A percentile compares a stretch with the other conserved stretches of the same genome.
These are phyloP conservation scores for Megalops cyprinoides DNA, from an alignment of 2,797 vertebrate species.

Conservation along the genomic window DNA sequence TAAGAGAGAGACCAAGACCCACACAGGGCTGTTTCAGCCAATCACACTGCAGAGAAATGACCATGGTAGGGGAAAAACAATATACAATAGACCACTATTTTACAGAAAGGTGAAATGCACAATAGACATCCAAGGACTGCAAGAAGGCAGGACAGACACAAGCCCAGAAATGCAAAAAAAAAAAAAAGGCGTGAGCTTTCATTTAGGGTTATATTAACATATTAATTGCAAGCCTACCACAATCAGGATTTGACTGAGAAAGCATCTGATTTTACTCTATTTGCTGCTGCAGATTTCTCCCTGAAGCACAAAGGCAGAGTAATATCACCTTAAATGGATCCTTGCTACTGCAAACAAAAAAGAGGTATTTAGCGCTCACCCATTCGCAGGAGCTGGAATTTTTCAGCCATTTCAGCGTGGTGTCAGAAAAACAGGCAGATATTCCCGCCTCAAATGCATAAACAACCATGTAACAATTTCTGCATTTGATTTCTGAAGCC, in stretches of 20 bases:
- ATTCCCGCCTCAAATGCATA: slow-evolving; percentile 53
- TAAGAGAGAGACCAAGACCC: slow-evolving; percentile 20
- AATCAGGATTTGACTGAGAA: slow-evolving; percentile 16
- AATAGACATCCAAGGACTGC: not conserved
- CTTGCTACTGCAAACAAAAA: slow-evolving; percentile 15
- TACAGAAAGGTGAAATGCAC: not conserved
- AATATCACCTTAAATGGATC: slow-evolving; percentile 8
- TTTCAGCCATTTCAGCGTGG: slow-evolving; percentile 24
- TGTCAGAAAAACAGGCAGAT: not conserved
- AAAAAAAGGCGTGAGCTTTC: not conserved
- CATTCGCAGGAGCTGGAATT: slow-evolving; percentile 13
- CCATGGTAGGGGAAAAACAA: slow-evolving; percentile 9
- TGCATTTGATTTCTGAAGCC: slow-evolving; percentile 68
- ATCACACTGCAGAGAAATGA: slow-evolving; percentile 24
- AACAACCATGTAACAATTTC: slow-evolving; percentile 74
- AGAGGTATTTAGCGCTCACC: slow-evolving; percentile 34
- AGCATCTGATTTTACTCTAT: not conserved
- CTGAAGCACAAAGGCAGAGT: slow-evolving; percentile 7
- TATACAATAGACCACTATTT: slow-evolving; percentile 11
- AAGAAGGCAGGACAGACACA: not conserved
- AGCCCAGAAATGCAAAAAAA: slow-evolving; percentile 1
- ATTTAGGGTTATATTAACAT: slow-evolving; percentile 7
- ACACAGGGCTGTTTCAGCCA: slow-evolving; percentile 16
- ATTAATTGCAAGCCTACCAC: slow-evolving; percentile 6
- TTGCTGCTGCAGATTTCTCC: slow-evolving; percentile 20